Base-by-base conservation (phyloP, 1,140 invertebrate genomes). In the Hyphantria cunea region DNA sequence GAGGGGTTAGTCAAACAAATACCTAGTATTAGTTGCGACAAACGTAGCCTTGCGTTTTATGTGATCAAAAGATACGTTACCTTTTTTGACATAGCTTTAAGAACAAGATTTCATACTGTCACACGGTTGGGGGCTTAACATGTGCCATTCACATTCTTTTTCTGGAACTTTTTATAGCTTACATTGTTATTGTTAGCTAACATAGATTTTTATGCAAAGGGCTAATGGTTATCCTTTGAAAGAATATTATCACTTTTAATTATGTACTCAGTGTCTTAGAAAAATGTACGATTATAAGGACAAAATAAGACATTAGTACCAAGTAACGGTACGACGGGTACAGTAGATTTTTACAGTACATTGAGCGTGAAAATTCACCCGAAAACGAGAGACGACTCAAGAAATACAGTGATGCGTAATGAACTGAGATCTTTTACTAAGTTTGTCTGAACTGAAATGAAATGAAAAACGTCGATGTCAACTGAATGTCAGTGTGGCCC, bases 1-100 rank as follows among this genome's bases (percentile, higher is more conserved):
- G 64, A 70, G 78, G 78, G 71, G 70, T 72, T 58, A 65, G 64
- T 68, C 74, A 86, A 75, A 87, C 84, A 84, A 89, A 86, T 86
- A 85, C 66, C 72, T 56, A 69, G 82, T 71, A 76, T 86, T 84
- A 82, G 66, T 62, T 48, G 60, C 76, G 82, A 83, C 73, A 78
- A 74, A 76, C 73, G 70, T 63, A 75, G 58, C 62, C 54, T 63
- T 62, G 65, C 62, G 64, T 72, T 78, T 64, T 70, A 61, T 59
- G 48, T 33, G 48, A 60, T 50, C 56, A 44, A 50, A 51, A 25
- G 48, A 42, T 32, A 42, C 15, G 25, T 15, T 50, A 31, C 45
- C 17, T 37, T 14, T 42, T 15, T 33, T 51, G 25, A 42, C 11
- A 17, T 39, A 14, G 13, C 49, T 25, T 44, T 42, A 11, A 7